phyloP scores from a whole-genome alignment of 1,140 invertebrate species.

The Lordiphosa collinella region DNA sequence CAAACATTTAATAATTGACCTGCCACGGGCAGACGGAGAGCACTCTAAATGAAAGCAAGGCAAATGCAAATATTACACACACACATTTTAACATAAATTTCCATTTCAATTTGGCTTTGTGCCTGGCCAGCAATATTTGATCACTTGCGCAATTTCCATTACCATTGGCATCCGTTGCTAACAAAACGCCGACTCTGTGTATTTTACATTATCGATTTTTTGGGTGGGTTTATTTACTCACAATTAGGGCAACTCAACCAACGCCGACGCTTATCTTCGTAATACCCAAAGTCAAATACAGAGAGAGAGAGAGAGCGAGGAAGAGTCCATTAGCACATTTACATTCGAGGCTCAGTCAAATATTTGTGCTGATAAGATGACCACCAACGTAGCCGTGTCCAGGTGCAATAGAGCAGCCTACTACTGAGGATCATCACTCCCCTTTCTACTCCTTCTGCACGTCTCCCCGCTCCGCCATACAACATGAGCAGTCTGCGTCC shows the following conservation, averaged over 20 bases:
- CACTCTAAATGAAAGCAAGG: conserved; percentile 26
- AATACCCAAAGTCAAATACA: background rate
- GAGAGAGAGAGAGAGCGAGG: conserved; percentile 14
- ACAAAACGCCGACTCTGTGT: conserved; percentile 42
- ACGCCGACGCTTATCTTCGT: conserved; percentile 44
- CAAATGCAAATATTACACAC: conserved; percentile 35
- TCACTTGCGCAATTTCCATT: conserved; percentile 49
- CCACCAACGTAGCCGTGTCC: conserved; percentile 40
- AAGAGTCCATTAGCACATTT: conserved; percentile 55
- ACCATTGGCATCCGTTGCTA: conserved; percentile 17
- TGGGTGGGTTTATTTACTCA: conserved; percentile 21
- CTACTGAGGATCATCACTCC: background rate
- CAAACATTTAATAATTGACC: conserved; percentile 18
- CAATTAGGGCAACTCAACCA: conserved; percentile 16
- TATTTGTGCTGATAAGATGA: conserved; percentile 61
- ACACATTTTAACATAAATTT: conserved; percentile 2
- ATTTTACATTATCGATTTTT: conserved; percentile 57
- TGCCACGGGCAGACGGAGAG: conserved; percentile 3
- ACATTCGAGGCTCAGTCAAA: conserved; percentile 38
- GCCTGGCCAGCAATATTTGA: conserved; percentile 56
- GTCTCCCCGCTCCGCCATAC: background rate
- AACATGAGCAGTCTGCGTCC: conserved; percentile 66
- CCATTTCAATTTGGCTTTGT: conserved; percentile 30
- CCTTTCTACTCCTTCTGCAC: background rate
- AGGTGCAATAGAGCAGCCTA: conserved; percentile 47